Conservation (phyloP, 30 jellyfish, hydroid and myxozoan species). For the Nemopilema nomurai region DNA sequence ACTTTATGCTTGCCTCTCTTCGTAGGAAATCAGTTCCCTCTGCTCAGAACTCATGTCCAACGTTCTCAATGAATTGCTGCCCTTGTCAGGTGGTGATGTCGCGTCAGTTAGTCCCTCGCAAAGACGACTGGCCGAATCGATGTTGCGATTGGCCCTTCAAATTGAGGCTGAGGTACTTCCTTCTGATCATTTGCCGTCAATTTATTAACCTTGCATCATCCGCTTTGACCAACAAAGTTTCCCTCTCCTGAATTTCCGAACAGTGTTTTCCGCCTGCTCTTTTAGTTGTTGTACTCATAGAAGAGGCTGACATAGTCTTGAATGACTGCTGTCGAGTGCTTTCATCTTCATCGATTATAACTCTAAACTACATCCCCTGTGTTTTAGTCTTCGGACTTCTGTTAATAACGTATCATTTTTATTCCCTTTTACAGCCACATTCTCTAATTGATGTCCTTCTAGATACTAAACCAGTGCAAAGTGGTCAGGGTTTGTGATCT, state of each 20-base stretch:
- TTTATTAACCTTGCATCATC: not conserved
- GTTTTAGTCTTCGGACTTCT: not conserved
- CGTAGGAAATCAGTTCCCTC: slow-evolving; percentile 37
- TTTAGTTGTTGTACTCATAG: too few relatives aligned
- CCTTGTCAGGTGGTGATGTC: slow-evolving; percentile 43
- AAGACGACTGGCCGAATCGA: slow-evolving; percentile 65
- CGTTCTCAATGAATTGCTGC: slow-evolving; percentile 64
- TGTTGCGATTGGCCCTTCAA: slow-evolving; percentile 53
- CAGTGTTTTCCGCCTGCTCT: not conserved
- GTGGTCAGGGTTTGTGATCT: slow-evolving; percentile 31
- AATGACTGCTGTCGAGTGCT: too few relatives aligned
- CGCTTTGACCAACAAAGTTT: too few relatives aligned
- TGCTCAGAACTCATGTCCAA: slow-evolving; percentile 39
- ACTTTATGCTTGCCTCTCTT: not conserved
- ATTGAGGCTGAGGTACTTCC: slow-evolving; percentile 36
- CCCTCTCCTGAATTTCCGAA: too few relatives aligned
- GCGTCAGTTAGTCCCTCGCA: slow-evolving; percentile 46
- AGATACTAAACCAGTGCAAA: slow-evolving; percentile 36
- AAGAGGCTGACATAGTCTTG: too few relatives aligned
- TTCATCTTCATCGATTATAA: too few relatives aligned
- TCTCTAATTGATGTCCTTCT: slow-evolving; percentile 26
- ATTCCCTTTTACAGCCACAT: not conserved
- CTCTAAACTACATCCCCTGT: not conserved
- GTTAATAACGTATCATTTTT: too few relatives aligned
- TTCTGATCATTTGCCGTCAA: not conserved